phyloP scores from a whole-genome alignment of 2,888 invertebrate genomes.

The Sisyra terminalis region DNA sequence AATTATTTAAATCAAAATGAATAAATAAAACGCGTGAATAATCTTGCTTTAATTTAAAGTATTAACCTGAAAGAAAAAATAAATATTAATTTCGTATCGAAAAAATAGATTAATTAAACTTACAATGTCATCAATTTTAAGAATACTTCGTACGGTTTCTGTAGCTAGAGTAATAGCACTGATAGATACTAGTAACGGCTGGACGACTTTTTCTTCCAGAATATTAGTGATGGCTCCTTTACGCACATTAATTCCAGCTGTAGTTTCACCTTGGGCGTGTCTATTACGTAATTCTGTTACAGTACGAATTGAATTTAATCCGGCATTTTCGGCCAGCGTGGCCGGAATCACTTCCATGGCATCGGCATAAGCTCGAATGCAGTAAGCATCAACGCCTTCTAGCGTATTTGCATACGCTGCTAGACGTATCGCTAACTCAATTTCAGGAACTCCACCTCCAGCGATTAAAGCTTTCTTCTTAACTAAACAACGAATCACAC shows the following conservation, averaged over 20 bases:
- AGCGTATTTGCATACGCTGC: slow-evolving; percentile 67
- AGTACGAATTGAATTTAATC: slow-evolving; percentile 38
- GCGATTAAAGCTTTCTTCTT: slow-evolving; percentile 82
- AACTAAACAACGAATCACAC: slow-evolving; percentile 90
- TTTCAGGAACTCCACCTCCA: slow-evolving; percentile 97
- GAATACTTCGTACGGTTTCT: slow-evolving; percentile 92
- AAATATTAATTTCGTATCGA: background rate
- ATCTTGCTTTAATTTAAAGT: slow-evolving; percentile 9
- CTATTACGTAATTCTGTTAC: slow-evolving; percentile 92
- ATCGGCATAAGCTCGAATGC: slow-evolving; percentile 87
- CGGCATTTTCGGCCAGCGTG: slow-evolving; percentile 79
- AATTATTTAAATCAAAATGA: background rate
- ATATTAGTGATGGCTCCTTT: slow-evolving; percentile 95
- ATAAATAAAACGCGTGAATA: background rate
- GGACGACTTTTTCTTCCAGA: slow-evolving; percentile 90
- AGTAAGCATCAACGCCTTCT: slow-evolving; percentile 88
- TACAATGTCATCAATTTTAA: slow-evolving; percentile 99
- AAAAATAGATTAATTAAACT: slow-evolving; percentile 25
- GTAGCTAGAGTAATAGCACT: slow-evolving; percentile 88
- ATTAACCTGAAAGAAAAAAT: slow-evolving; percentile 10
- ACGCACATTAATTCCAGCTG: slow-evolving; percentile 91
- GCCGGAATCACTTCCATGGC: slow-evolving; percentile 89
- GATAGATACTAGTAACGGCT: slow-evolving; percentile 88
- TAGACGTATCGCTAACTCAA: slow-evolving; percentile 75
- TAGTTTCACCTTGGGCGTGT: slow-evolving; percentile 74